Evolutionary conservation across 2,113 vertebrate species (phyloP).

Genomic region (Sarotherodon lohbergeri): DNA sequence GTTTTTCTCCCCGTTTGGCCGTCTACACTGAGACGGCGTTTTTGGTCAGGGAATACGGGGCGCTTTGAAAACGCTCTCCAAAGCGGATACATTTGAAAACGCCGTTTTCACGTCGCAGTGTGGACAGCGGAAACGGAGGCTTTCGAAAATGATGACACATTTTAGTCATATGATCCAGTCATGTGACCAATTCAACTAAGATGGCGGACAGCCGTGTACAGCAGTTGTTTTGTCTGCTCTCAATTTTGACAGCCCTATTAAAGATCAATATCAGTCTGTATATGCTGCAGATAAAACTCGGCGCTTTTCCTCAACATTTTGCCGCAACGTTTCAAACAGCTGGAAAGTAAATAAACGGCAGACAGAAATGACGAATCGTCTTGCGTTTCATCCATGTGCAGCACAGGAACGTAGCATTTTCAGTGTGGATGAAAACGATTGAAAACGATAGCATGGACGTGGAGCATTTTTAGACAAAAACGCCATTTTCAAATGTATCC

Average conservation of each 20-base stretch:
- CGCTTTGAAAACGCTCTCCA: too few species aligned
- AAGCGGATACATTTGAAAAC: too few species aligned
- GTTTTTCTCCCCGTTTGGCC: too few species aligned
- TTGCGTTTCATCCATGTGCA: neutral
- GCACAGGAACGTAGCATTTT: neutral
- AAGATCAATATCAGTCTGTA: neutral
- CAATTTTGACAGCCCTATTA: neutral
- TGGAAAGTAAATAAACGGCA: neutral
- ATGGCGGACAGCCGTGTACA: neutral
- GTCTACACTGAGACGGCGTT: too few species aligned
- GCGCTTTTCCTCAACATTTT: neutral
- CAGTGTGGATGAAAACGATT: neutral
- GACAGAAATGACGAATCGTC: neutral
- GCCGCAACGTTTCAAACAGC: accelerated
- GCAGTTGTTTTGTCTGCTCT: neutral
- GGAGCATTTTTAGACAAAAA: neutral
- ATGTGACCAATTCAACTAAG: neutral
- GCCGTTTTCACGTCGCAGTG: accelerated
- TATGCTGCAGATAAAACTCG: neutral
- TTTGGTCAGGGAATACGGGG: too few species aligned
- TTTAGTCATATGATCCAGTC: neutral
- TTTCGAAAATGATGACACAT: neutral
- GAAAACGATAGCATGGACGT: accelerated
- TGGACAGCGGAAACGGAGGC: accelerated
- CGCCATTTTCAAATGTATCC: too few species aligned